These are phyloP conservation scores for Alces alces DNA, from an alignment of 2,113 vertebrate species.

Conservation along the genomic window DNA sequence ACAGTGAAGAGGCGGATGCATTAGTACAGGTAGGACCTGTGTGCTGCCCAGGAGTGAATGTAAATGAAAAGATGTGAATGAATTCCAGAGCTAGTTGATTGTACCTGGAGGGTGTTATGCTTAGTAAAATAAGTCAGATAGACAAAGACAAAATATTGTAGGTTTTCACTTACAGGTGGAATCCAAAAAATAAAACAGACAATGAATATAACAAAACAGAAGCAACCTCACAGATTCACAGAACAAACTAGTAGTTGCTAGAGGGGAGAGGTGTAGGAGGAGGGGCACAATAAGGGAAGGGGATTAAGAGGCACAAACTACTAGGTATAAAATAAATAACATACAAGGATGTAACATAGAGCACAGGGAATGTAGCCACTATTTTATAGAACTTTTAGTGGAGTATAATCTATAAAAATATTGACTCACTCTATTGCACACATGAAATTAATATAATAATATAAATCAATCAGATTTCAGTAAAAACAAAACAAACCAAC, in stretches of 20 bases:
- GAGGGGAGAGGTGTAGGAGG: not conserved
- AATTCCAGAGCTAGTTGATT: not conserved
- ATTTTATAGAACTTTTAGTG: not conserved
- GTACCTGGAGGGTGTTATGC: not conserved
- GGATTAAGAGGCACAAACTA: not conserved
- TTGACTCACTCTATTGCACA: not conserved
- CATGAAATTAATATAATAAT: not conserved
- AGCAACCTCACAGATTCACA: not conserved
- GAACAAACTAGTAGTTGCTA: not conserved
- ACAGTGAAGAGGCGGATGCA: not conserved
- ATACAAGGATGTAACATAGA: not conserved
- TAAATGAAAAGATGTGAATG: not conserved
- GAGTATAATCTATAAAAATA: not conserved
- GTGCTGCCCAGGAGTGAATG: not conserved
- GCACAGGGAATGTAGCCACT: not conserved
- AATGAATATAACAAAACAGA: not conserved
- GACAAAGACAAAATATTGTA: not conserved
- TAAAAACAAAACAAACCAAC: not conserved
- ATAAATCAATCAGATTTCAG: not conserved
- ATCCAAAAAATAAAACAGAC: not conserved
- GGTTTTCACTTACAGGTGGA: not conserved
- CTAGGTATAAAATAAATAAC: not conserved
- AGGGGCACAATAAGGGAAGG: not conserved
- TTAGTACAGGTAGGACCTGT: not conserved
- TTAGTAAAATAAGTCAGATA: not conserved